Conservation (phyloP, 2,888 invertebrate species). For the Brachyptera putata region DNA sequence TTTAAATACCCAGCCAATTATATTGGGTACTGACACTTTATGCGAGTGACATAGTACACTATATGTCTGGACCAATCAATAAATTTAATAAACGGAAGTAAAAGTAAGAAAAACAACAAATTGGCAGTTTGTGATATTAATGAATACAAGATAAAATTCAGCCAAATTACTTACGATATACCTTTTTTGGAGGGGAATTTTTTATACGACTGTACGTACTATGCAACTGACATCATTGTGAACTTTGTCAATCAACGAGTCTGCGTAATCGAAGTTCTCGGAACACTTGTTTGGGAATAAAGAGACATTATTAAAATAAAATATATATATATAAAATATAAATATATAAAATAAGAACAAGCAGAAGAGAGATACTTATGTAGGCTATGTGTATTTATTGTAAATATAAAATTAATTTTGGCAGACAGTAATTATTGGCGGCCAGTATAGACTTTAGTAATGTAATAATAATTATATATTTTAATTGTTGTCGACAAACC, state of each 20-base stretch:
- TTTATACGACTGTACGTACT: conserved; percentile 8
- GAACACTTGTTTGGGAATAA: conserved; percentile 6
- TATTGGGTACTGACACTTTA: conserved; percentile 12
- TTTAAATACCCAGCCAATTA: conserved; percentile 12
- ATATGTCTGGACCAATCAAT: conserved; percentile 1
- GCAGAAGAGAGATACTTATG: conserved; percentile 12
- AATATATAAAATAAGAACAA: conserved; percentile 18
- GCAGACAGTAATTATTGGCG: conserved; percentile 32
- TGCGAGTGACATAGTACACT: conserved; percentile 15
- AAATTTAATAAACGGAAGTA: conserved; percentile 4
- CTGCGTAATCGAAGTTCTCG: conserved; percentile 16
- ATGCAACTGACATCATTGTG: conserved; percentile 8
- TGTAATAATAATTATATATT: conserved; percentile 31
- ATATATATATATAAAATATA: conserved; percentile 12
- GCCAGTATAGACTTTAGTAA: conserved; percentile 30
- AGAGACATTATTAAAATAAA: conserved; percentile 9
- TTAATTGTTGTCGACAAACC: conserved; percentile 31
- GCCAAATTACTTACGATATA: conserved; percentile 19
- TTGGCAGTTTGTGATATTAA: conserved; percentile 23
- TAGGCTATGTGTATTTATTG: conserved; percentile 32
- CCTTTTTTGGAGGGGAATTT: conserved; percentile 8
- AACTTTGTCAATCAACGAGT: conserved; percentile 18
- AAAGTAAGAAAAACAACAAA: conserved; percentile 21
- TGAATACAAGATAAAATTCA: conserved; percentile 18
- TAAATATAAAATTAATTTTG: conserved; percentile 30